Conservation (phyloP, 1,140 invertebrate species). For the Bombyx mandarina region DNA sequence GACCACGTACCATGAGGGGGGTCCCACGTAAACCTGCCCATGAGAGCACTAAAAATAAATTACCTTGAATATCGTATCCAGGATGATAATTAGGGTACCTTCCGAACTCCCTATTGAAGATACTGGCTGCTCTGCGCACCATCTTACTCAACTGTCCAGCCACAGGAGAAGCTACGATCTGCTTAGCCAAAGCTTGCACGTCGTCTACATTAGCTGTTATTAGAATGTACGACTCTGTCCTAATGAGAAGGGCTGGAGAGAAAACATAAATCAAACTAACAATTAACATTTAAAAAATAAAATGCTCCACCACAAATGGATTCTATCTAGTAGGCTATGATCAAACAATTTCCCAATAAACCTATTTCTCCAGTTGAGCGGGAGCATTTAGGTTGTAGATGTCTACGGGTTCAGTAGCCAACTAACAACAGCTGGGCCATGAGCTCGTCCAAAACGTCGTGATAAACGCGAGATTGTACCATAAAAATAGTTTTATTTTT, state of each 20-base stretch:
- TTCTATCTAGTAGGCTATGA: not conserved
- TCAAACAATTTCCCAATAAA: not conserved
- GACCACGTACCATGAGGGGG: not conserved
- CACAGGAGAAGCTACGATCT: slow-evolving; percentile 30
- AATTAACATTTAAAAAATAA: not conserved
- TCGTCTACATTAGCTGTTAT: slow-evolving; percentile 48
- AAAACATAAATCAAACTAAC: slow-evolving; percentile 8
- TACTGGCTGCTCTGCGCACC: slow-evolving; percentile 27
- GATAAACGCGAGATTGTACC: no score
- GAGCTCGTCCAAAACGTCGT: no score
- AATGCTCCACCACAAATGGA: not conserved
- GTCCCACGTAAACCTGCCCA: not conserved
- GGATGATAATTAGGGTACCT: slow-evolving; percentile 1
- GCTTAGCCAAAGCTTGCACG: slow-evolving; percentile 29
- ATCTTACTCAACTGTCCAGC: slow-evolving; percentile 28
- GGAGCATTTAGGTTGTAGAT: no score
- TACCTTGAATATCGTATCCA: not conserved
- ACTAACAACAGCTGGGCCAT: no score
- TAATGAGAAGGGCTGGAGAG: slow-evolving; percentile 11
- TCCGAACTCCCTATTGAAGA: slow-evolving; percentile 22
- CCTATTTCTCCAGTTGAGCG: no score
- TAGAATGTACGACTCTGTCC: slow-evolving; percentile 31
- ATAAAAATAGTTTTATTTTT: no score
- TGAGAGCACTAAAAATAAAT: not conserved
- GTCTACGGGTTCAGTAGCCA: no score